phyloP scores from a whole-genome alignment of 2,888 invertebrate genomes.

The Eristalis arbustorum region DNA sequence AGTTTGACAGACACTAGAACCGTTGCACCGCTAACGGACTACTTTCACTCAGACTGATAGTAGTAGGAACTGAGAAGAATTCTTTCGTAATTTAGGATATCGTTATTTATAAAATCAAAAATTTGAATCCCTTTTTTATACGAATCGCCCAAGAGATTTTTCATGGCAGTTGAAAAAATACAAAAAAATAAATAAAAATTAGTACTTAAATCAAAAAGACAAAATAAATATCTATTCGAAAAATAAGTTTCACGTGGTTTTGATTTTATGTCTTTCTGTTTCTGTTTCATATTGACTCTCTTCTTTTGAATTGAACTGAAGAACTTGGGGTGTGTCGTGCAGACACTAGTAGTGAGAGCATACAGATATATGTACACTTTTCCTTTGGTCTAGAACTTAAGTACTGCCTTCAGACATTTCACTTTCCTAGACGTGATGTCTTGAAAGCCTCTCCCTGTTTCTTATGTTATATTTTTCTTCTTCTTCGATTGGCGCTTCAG shows the following conservation, averaged over 20 bases:
- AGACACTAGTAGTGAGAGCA: no score
- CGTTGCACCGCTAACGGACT: not conserved
- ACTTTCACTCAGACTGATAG: conserved; percentile 24
- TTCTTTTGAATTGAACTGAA: no score
- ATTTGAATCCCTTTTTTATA: conserved; percentile 3
- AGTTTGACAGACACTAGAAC: not conserved
- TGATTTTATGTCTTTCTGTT: not conserved
- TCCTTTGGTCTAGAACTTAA: no score
- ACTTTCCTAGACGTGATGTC: no score
- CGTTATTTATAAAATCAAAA: not conserved
- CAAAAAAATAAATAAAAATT: not conserved
- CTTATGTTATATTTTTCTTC: no score
- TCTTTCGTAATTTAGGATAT: not conserved
- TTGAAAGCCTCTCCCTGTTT: no score
- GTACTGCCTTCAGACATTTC: no score
- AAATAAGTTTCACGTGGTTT: not conserved
- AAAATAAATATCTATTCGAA: not conserved
- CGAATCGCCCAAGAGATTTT: conserved; percentile 7
- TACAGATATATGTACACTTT: no score
- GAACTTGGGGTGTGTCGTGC: no score
- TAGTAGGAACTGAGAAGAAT: conserved; percentile 3
- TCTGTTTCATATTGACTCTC: not conserved
- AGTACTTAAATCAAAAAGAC: not conserved
- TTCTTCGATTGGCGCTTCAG: no score
- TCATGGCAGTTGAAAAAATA: not conserved